These are phyloP conservation scores for Tamias sibiricus DNA, from an alignment of 2,113 vertebrate species.

Conservation along the genomic window DNA sequence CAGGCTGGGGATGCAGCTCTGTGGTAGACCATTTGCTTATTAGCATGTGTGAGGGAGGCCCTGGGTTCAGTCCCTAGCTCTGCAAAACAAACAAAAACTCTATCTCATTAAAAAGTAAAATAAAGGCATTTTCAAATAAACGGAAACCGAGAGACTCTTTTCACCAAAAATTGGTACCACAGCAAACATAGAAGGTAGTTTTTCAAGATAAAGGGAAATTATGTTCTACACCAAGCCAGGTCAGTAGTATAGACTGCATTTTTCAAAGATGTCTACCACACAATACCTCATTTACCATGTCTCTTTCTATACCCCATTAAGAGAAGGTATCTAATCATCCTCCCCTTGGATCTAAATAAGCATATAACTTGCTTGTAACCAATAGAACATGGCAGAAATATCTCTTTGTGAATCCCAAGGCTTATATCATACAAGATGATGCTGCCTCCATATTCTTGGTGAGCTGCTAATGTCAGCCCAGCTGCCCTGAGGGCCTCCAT, in stretches of 20 bases:
- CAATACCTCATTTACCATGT: neutral
- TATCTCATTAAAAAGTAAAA: neutral
- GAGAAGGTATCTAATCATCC: neutral
- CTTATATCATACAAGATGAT: neutral
- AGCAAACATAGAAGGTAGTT: neutral
- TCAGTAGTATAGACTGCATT: neutral
- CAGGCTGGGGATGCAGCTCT: no score
- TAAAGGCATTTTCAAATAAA: slow-evolving; percentile 28
- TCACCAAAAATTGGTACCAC: neutral
- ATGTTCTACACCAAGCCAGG: neutral
- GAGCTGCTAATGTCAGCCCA: neutral
- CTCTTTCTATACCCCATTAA: slow-evolving; percentile 2
- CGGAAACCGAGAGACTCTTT: slow-evolving; percentile 18
- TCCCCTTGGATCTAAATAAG: neutral
- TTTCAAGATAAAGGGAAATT: neutral
- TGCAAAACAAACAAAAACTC: no score
- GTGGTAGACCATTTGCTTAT: no score
- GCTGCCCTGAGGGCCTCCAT: neutral
- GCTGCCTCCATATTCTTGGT: neutral
- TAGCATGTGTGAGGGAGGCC: no score
- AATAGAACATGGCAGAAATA: neutral
- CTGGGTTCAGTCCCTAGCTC: no score
- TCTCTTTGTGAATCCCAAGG: neutral
- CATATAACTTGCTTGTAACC: neutral
- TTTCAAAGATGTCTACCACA: neutral